Evolutionary conservation across 2,797 vertebrate genomes (phyloP), one percentile per base, ranked within the genome.

Genomic region (Picus viridis): DNA sequence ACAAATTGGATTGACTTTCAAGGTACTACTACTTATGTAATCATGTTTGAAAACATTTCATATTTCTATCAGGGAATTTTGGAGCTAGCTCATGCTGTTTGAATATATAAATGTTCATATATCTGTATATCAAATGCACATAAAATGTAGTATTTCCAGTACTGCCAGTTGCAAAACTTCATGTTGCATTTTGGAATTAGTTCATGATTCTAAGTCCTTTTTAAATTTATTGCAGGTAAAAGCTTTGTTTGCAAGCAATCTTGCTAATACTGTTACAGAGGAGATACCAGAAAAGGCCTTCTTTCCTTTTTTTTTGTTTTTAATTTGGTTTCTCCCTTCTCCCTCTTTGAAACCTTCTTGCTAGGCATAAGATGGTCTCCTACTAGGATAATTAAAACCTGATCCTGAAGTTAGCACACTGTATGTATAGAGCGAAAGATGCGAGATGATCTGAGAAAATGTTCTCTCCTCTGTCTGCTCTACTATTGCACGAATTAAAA

Each of bases 281-380:
- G 99, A 99, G 95, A 98, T 98, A 88, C 98, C 99, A 98, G 99
- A 99, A 98, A 99, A 98, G 72, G 98, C 99, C 39, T 99, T 99
- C 97, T 14, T 58, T 4, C 8, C 3, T 13, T 26, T 16, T 26
- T 16, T 15, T 1, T 27, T 53, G 10, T 75, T 7, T 19, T 8
- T 9, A 9, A 41, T n/a, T 39, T 30, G 18, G 16, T 1, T 15
- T 45, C 12, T 70, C 4, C 8, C 4, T 12, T 16, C 54, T 29
- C 39, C 32, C 10, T 16, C 1, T 1, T 17, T 45, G 20, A 62
- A 90, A 27, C 2, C 67, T 86, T 17, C 32, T 43, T 87, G n/a
- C 79, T 83, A 80, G 53, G 76, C 88, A 32, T 80, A 63, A 88
- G 70, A 83, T 16, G 30, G 8, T 70, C 32, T 74, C 86, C 53